phyloP scores from a whole-genome alignment of 2,113 vertebrate species.

The Myiozetetes cayanensis region DNA sequence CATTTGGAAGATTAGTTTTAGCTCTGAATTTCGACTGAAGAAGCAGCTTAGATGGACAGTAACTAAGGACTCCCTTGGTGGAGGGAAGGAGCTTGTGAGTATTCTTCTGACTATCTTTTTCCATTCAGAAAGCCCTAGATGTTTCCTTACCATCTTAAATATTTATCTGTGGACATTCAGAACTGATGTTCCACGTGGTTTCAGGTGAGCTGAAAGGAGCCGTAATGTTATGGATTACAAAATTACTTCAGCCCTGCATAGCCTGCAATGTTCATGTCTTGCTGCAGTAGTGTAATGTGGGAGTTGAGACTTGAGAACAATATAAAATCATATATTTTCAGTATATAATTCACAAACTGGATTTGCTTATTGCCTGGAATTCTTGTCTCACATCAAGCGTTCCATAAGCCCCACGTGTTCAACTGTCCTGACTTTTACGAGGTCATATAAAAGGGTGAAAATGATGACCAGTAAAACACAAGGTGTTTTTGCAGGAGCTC shows the following conservation, averaged over 20 bases:
- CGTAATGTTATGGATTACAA: not conserved
- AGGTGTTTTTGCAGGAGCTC: conserved; percentile 8
- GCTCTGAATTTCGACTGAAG: not conserved
- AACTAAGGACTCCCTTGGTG: conserved; percentile 1
- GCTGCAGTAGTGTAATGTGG: not conserved
- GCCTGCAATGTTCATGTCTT: not conserved
- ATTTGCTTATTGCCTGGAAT: conserved; percentile 29
- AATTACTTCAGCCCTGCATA: not conserved
- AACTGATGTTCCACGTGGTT: not conserved
- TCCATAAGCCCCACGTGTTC: conserved; percentile 19
- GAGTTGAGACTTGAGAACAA: not conserved
- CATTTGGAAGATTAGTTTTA: not conserved
- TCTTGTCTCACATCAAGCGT: conserved; percentile 45
- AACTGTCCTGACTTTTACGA: not conserved
- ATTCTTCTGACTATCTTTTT: not conserved
- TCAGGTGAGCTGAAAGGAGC: conserved; percentile 14
- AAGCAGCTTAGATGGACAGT: not conserved
- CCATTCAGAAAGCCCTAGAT: not conserved
- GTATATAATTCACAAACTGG: not conserved
- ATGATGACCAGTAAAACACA: not conserved
- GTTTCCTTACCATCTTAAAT: not conserved
- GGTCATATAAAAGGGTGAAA: not conserved
- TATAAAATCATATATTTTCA: not conserved
- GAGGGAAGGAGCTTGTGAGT: not conserved
- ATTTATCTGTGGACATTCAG: not conserved